Evolutionary conservation across 2,797 vertebrate genomes (phyloP).

Genomic region (Rhinophrynus dorsalis): DNA sequence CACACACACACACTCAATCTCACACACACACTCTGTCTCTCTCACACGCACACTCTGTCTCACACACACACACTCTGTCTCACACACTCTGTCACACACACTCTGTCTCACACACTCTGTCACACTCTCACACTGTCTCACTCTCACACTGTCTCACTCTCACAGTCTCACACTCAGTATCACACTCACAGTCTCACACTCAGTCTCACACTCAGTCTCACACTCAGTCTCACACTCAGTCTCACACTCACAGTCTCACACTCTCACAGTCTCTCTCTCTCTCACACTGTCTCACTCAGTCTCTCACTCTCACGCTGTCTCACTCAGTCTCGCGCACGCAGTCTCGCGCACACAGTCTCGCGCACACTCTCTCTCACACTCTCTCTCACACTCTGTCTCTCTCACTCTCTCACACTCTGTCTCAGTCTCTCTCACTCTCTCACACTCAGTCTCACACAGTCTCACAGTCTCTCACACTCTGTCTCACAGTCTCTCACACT

Average conservation of each 20-base stretch:
- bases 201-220: not conserved
- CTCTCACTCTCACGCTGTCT: too few species aligned
- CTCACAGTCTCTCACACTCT: too few species aligned
- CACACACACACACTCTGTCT: too few species aligned
- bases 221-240: not conserved
- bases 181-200: too few species aligned
- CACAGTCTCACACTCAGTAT: not conserved
- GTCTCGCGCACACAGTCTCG: too few species aligned
- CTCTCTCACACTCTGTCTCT: not conserved
- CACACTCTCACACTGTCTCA: not conserved
- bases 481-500: too few species aligned
- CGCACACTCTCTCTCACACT: not conserved
- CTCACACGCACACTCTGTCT: too few species aligned
- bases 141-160: not conserved
- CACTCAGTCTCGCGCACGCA: not conserved
- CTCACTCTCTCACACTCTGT: slow-evolving; percentile 18
- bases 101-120: too few species aligned
- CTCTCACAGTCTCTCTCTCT: not conserved
- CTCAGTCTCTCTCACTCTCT: not conserved
- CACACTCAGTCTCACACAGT: too few species aligned
- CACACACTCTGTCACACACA: too few species aligned
- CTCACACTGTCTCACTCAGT: not conserved
- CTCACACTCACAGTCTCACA: not conserved
- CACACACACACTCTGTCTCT: too few species aligned
- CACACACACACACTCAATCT: too few species aligned